These are phyloP conservation scores for Thamnaconus septentrionalis DNA, from an alignment of 2,113 vertebrate genomes.

Conservation along the genomic window DNA sequence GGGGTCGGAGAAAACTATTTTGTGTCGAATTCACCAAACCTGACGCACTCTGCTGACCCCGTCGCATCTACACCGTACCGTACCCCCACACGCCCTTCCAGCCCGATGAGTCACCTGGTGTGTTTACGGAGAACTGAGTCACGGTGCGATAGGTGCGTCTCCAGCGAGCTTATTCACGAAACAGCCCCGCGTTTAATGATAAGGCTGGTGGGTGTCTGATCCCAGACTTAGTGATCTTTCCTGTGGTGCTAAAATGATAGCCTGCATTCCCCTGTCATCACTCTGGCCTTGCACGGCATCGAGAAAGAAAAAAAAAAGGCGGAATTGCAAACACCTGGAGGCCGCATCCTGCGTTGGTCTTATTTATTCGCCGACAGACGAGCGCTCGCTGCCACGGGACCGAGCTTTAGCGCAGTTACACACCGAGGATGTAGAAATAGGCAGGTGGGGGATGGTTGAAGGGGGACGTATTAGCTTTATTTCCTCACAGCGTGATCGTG, in stretches of 20 bases:
- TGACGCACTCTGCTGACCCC: conserved; percentile 24
- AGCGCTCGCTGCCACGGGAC: conserved; percentile 42
- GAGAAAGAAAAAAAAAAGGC: conserved; percentile 29
- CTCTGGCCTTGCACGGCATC: conserved; percentile 34
- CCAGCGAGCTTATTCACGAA: conserved; percentile 23
- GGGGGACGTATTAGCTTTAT: conserved; percentile 23
- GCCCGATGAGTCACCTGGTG: conserved; percentile 49
- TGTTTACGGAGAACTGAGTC: conserved; percentile 17
- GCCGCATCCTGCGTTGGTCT: conserved; percentile 31
- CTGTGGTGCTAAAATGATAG: conserved; percentile 61
- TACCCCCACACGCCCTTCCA: conserved; percentile 9
- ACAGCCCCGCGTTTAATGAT: conserved; percentile 47
- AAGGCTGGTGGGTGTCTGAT: conserved; percentile 39
- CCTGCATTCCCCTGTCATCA: conserved; percentile 54
- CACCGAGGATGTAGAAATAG: conserved; percentile 18
- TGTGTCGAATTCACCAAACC: conserved; percentile 12
- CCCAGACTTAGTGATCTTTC: conserved; percentile 42
- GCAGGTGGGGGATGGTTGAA: neutral
- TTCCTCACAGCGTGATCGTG: conserved; percentile 15
- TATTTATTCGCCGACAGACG: conserved; percentile 51
- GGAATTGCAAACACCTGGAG: conserved; percentile 60
- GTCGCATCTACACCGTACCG: conserved; percentile 13
- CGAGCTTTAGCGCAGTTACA: conserved; percentile 27
- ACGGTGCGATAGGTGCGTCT: conserved; percentile 21
- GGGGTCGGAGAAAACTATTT: conserved; percentile 22